These are phyloP conservation scores for Diplosoma virens DNA, from an alignment of 23 tunicate species.

Conservation along the genomic window DNA sequence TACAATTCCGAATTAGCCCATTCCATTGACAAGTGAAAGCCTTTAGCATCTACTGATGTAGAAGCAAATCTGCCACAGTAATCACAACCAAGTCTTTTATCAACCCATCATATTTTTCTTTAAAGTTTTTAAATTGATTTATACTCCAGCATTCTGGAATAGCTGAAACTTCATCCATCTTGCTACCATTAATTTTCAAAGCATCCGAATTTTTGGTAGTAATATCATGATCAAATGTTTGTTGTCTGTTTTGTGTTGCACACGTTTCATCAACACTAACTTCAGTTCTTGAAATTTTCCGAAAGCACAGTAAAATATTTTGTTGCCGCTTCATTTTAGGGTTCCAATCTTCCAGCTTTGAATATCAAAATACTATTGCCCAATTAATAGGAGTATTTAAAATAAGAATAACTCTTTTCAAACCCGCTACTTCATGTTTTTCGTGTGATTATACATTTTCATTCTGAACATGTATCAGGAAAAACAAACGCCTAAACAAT, in stretches of 20 bases:
- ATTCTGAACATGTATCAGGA: too few species aligned
- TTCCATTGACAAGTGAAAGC: conserved; percentile 40
- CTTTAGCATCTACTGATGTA: conserved; percentile 26
- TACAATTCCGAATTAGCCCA: conserved; percentile 46
- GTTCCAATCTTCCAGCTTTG: conserved; percentile 28
- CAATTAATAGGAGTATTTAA: too few species aligned
- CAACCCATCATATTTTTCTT: conserved; percentile 54
- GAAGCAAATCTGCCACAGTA: conserved; percentile 41
- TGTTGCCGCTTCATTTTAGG: conserved; percentile 28
- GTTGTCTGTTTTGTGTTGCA: conserved; percentile 24
- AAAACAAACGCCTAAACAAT: too few species aligned
- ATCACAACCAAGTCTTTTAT: conserved; percentile 54
- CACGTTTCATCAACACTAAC: conserved; percentile 33
- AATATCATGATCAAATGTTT: conserved; percentile 23
- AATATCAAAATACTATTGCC: conserved; percentile 23
- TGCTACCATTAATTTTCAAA: conserved; percentile 26
- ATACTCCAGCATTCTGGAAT: conserved; percentile 62
- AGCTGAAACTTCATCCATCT: conserved; percentile 20
- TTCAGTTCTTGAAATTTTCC: conserved; percentile 27
- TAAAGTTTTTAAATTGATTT: conserved; percentile 29
- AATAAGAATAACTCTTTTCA: too few species aligned
- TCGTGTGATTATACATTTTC: too few species aligned
- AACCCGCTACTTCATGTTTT: too few species aligned
- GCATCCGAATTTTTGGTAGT: conserved; percentile 24
- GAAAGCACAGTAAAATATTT: conserved; percentile 29